phyloP scores from a whole-genome alignment of 1,140 invertebrate species.

The Drosophila nigromelanica region DNA sequence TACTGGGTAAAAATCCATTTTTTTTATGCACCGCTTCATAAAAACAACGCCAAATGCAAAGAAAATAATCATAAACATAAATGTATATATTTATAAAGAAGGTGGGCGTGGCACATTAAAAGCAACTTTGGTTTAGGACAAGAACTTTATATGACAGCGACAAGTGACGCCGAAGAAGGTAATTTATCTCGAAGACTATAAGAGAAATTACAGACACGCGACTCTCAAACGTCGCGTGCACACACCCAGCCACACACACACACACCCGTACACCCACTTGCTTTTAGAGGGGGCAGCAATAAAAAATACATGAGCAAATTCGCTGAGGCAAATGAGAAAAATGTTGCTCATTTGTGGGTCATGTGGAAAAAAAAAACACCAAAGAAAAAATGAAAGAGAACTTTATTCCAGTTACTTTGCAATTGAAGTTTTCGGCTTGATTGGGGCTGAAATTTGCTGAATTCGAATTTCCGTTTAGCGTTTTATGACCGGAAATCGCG shows the following conservation, averaged over 20 bases:
- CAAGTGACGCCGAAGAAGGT: conserved; percentile 65
- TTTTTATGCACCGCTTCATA: conserved; percentile 31
- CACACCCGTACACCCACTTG: conserved; percentile 17
- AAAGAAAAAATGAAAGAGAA: conserved; percentile 9
- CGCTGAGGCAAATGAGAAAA: conserved; percentile 39
- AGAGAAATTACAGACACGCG: conserved; percentile 50
- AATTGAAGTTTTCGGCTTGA: conserved; percentile 43
- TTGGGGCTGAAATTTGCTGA: conserved; percentile 36
- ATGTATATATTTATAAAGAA: neutral
- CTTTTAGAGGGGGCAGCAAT: conserved; percentile 27
- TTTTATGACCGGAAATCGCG: conserved; percentile 57
- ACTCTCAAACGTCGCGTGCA: conserved; percentile 34
- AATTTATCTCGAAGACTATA: conserved; percentile 65
- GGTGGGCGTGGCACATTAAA: conserved; percentile 21
- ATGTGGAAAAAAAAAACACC: neutral
- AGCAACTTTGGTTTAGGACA: conserved; percentile 42
- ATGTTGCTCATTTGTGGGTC: conserved; percentile 36
- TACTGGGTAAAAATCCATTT: conserved; percentile 27
- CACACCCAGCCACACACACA: neutral
- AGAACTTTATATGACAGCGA: conserved; percentile 59
- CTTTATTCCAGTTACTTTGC: conserved; percentile 35
- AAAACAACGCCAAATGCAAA: conserved; percentile 36
- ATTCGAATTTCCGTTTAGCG: conserved; percentile 29
- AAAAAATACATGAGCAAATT: conserved; percentile 77
- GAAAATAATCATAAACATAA: conserved; percentile 11